Evolutionary conservation across 2,113 vertebrate species (phyloP).

Genomic region (Pluvialis apricaria): DNA sequence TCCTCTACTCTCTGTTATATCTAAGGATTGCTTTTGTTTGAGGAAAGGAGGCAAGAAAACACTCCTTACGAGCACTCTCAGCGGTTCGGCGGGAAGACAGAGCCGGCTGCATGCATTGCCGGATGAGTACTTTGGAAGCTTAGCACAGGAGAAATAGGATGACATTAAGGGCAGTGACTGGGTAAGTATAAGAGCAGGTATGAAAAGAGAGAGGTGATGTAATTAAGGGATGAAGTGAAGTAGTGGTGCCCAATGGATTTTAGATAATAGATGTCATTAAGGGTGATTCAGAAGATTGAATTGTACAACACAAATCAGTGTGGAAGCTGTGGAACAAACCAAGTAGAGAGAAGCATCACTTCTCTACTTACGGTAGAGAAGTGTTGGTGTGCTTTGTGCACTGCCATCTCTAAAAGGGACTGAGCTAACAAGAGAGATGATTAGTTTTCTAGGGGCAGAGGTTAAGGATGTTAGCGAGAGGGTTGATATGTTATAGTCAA

Average conservation of each 20-base stretch:
- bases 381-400: constrained; percentile 55
- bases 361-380: constrained; percentile 26
- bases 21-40: constrained; percentile 59
- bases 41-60: constrained; percentile 52
- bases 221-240: constrained; percentile 61
- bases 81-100: not conserved
- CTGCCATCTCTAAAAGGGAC: constrained; percentile 53
- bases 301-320: constrained; percentile 61
- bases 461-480: constrained; percentile 65
- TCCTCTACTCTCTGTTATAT: not conserved
- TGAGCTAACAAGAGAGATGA: constrained; percentile 63
- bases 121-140: constrained; percentile 58
- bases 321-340: constrained; percentile 62
- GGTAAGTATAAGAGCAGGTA: constrained; percentile 53
- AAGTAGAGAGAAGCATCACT: constrained; percentile 50
- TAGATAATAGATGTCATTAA: constrained; percentile 71
- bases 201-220: constrained; percentile 62
- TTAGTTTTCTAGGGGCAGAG: constrained; percentile 61
- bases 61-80: constrained; percentile 50
- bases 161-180: constrained; percentile 63
- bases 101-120: not conserved
- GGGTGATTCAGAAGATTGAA: constrained; percentile 69
- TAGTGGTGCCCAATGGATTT: constrained; percentile 62
- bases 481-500: constrained; percentile 63
- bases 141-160: constrained; percentile 63